Evolutionary conservation across 2,888 invertebrate genomes (phyloP).

Genomic region (Oscheius sp.): DNA sequence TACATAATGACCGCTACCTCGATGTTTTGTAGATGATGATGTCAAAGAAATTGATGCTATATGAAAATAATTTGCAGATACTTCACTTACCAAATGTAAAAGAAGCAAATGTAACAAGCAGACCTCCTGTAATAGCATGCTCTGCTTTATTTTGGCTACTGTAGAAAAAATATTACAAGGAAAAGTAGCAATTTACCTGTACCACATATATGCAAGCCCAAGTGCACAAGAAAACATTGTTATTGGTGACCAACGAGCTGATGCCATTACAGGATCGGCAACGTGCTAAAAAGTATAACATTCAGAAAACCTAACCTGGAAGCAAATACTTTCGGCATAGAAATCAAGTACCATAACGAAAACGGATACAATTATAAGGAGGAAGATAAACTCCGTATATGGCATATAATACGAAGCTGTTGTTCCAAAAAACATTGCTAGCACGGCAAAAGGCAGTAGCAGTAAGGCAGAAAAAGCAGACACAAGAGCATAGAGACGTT

Average conservation of each 20-base stretch:
- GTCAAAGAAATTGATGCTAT: conserved; percentile 74
- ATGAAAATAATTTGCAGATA: conserved; percentile 66
- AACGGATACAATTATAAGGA: conserved; percentile 70
- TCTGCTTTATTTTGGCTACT: conserved; percentile 34
- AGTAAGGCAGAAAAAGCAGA: conserved; percentile 72
- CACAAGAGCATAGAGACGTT: conserved; percentile 73
- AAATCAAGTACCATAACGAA: conserved; percentile 74
- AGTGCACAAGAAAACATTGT: conserved; percentile 71
- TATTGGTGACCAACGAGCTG: conserved; percentile 71
- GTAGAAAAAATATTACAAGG: conserved; percentile 1
- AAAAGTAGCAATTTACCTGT: conserved; percentile 29
- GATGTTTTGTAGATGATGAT: conserved; percentile 61
- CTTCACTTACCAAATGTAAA: conserved; percentile 72
- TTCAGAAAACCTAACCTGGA: conserved; percentile 49
- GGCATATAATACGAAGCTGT: conserved; percentile 37
- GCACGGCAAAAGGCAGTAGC: conserved; percentile 72
- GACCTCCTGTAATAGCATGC: conserved; percentile 65
- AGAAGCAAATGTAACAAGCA: conserved; percentile 73
- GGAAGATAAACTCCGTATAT: conserved; percentile 44
- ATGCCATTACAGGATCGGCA: conserved; percentile 61
- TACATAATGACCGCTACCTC: conserved; percentile 74
- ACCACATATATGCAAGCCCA: conserved; percentile 61
- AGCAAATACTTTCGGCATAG: conserved; percentile 72
- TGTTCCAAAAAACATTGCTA: conserved; percentile 69
- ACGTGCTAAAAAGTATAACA: conserved; percentile 50